Percentiles rank a stretch among this genome's conserved stretches.
These are phyloP conservation scores for Eilema caniola DNA, from an alignment of 2,888 invertebrate species.

Conservation along the genomic window DNA sequence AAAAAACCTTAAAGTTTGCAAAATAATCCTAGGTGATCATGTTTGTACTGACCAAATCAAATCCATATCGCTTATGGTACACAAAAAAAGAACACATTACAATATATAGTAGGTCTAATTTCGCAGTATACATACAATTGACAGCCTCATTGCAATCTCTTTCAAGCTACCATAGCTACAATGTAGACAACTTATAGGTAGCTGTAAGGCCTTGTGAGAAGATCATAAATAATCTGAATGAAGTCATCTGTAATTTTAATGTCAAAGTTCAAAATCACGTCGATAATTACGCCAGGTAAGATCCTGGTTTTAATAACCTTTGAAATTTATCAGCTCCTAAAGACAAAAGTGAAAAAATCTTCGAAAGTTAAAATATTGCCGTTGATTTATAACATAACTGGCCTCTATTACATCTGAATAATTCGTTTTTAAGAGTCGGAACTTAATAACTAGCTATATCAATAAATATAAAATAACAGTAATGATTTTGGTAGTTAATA, in stretches of 20 bases:
- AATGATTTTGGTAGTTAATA: constrained; percentile 28
- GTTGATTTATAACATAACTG: constrained; percentile 15
- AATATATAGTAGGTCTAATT: too few relatives aligned
- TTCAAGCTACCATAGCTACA: too few relatives aligned
- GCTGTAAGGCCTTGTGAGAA: too few relatives aligned
- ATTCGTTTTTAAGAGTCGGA: constrained; percentile 22
- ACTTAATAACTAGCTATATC: constrained; percentile 32
- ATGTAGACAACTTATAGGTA: too few relatives aligned
- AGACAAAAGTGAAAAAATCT: constrained; percentile 17
- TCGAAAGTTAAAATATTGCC: constrained; percentile 20
- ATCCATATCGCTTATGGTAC: too few relatives aligned
- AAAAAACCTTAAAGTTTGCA: not conserved
- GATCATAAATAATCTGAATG: not conserved
- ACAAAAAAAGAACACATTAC: too few relatives aligned
- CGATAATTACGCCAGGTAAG: not conserved
- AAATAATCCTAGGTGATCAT: not conserved
- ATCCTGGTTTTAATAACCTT: constrained; percentile 17
- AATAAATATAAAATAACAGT: constrained; percentile 40
- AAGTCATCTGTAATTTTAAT: not conserved
- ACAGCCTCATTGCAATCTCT: too few relatives aligned
- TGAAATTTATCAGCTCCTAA: constrained; percentile 13
- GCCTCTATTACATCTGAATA: constrained; percentile 17
- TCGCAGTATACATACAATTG: too few relatives aligned
- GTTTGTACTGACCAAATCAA: too few relatives aligned
- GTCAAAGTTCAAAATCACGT: constrained; percentile 7